Base-by-base conservation (phyloP, 2,888 invertebrate genomes). In the Zhuqinia jingwanae region DNA sequence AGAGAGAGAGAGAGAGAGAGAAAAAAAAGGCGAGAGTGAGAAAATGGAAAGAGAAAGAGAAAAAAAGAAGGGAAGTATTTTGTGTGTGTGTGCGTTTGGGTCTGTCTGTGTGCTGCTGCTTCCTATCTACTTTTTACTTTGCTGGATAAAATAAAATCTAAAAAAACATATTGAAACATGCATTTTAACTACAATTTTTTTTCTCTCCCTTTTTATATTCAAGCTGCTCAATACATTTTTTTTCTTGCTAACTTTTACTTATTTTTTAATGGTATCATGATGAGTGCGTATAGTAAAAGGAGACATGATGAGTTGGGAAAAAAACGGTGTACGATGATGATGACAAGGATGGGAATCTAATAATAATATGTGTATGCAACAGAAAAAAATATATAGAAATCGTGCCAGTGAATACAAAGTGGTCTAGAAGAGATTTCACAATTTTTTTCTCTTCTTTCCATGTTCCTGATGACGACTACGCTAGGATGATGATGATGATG, bases 401-500 rank as follows among this genome's bases (percentile, higher is more conserved):
- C 86, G 86, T 86, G 86, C 86, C 78, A 80, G 80, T 80, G 86
- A 86, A 86, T 86, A 86, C 80, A 80, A 86, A 86, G 86, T 86
- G 86, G 85, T 80, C 73, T 70, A 79, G 47, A n/a, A n/a, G n/a
- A 77, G 79, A 79, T 65, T 78, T n/a, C n/a, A n/a, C n/a, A n/a
- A n/a, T n/a, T n/a, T n/a, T n/a, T n/a, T n/a, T n/a, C n/a, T n/a
- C 63, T 17, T 60, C 63, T 30, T 20, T 60, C 15, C 15, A 25
- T 56, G 17, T 53, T 50, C 15, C 1, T 22, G 47, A 30, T 68
- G 79, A 65, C 8, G 36, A 36, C 36, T 36, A 36, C 36, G 3
- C 36, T 8, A n/a, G n/a, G n/a, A n/a, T 80, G 65, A 63, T 53
- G 60, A 82, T 75, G 56, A 82, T 85, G 80, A 86, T 86, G 80